These are phyloP conservation scores for Julus scanicus DNA, from an alignment of 2,888 invertebrate genomes.

Conservation along the genomic window DNA sequence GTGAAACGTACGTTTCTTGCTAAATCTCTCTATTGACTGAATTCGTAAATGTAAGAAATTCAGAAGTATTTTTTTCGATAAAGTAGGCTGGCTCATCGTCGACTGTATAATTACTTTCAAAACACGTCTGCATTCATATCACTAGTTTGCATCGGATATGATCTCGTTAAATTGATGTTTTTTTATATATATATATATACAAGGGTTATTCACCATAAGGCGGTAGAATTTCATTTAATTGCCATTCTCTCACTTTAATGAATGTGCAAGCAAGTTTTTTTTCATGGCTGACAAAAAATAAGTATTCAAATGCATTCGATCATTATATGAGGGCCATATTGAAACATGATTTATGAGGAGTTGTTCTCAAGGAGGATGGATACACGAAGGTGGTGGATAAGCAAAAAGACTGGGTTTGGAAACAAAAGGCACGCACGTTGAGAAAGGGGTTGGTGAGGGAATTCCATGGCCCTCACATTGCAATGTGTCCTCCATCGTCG, in stretches of 20 bases:
- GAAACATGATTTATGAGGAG: conserved; percentile 41
- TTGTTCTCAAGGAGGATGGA: conserved; percentile 13
- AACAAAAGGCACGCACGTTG: not conserved
- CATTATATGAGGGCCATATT: conserved; percentile 20
- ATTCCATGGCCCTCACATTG: not conserved
- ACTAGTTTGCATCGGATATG: not conserved
- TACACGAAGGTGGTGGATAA: not conserved
- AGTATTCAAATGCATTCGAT: not conserved
- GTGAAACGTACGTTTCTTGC: no score
- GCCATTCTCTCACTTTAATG: conserved; percentile 38
- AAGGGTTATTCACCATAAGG: conserved; percentile 1
- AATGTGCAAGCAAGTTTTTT: conserved; percentile 2
- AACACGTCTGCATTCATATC: conserved; percentile 18
- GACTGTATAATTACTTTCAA: not conserved
- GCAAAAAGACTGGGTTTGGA: not conserved
- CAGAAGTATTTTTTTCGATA: no score
- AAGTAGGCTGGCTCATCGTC: not conserved
- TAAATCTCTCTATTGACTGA: no score
- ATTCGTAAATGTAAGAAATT: not conserved
- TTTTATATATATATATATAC: not conserved
- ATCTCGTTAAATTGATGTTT: conserved; percentile 1
- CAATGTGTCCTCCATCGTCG: conserved; percentile 44
- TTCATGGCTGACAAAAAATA: not conserved
- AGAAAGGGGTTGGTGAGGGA: not conserved
- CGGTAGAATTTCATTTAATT: not conserved